Conservation (phyloP, 2,888 invertebrate genomes). For the Cremastinae sp. region DNA sequence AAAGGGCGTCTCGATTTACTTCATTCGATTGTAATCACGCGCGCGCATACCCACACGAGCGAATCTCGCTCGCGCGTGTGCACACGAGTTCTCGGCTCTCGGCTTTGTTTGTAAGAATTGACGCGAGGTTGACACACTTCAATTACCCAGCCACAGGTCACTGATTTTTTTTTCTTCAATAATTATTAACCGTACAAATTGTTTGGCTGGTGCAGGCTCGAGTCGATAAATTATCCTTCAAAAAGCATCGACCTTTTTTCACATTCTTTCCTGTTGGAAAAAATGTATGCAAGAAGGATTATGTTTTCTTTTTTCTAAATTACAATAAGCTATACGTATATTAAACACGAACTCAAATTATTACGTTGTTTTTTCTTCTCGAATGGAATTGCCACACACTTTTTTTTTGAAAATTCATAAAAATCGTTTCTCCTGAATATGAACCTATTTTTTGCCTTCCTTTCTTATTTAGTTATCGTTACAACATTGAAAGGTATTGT, state of each 20-base stretch:
- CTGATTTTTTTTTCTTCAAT: not conserved
- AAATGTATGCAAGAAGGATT: too few species aligned
- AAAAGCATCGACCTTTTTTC: too few species aligned
- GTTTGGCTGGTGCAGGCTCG: not conserved
- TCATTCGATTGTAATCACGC: slow-evolving; percentile 62
- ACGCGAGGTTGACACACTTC: slow-evolving; percentile 33
- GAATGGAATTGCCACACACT: slow-evolving; percentile 9
- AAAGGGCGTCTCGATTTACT: slow-evolving; percentile 62
- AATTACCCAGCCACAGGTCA: not conserved
- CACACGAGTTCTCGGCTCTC: slow-evolving; percentile 45
- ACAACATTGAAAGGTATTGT: slow-evolving; percentile 14
- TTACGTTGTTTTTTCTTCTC: slow-evolving; percentile 2
- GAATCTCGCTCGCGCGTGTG: slow-evolving; percentile 28
- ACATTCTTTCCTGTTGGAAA: too few species aligned
- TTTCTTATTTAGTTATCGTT: slow-evolving; percentile 6
- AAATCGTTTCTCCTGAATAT: slow-evolving; percentile 9
- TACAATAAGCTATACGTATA: not conserved
- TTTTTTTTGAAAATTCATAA: slow-evolving; percentile 3
- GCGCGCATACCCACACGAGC: not conserved
- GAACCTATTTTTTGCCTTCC: slow-evolving; percentile 8
- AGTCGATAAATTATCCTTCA: too few species aligned
- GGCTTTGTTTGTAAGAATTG: slow-evolving; percentile 8
- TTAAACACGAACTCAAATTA: not conserved
- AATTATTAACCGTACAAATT: slow-evolving; percentile 7
- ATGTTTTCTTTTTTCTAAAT: slow-evolving; percentile 5